Conservation (phyloP, 2,797 vertebrate species). For the Anomalospiza imberbis region DNA sequence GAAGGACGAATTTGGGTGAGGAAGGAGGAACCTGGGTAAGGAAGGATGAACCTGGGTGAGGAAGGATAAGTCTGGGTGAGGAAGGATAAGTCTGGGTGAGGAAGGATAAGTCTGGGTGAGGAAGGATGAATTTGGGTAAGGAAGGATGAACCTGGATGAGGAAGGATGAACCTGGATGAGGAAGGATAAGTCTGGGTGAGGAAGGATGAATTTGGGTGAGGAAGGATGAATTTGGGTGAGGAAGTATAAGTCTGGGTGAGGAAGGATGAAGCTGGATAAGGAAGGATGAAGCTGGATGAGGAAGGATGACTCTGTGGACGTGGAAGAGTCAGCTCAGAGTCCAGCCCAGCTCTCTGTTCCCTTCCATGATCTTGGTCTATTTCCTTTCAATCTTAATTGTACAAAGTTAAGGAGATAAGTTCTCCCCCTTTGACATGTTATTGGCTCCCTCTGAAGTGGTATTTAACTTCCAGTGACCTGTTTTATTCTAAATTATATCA, state of each 20-base stretch:
- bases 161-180: accelerated
- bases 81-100: accelerated
- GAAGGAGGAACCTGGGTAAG: accelerated
- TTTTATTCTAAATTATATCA: background rate
- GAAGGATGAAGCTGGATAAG: background rate
- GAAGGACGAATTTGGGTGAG: accelerated
- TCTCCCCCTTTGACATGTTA: background rate
- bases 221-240: accelerated
- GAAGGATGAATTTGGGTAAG: accelerated
- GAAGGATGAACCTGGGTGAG: accelerated
- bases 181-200: accelerated
- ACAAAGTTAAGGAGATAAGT: background rate
- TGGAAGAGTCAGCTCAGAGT: background rate
- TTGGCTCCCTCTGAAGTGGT: background rate
- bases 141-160: background rate
- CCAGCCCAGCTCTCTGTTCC: background rate
- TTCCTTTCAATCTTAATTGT: background rate
- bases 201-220: accelerated
- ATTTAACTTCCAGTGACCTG: background rate
- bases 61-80: accelerated
- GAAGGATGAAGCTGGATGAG: accelerated
- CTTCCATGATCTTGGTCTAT: background rate
- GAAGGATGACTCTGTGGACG: accelerated
- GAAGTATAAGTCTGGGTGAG: accelerated
- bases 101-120: accelerated